Percentiles rank a stretch among this genome's conserved stretches.
phyloP scores from a whole-genome alignment of 1,140 invertebrate genomes.

The Drosophila truncata region DNA sequence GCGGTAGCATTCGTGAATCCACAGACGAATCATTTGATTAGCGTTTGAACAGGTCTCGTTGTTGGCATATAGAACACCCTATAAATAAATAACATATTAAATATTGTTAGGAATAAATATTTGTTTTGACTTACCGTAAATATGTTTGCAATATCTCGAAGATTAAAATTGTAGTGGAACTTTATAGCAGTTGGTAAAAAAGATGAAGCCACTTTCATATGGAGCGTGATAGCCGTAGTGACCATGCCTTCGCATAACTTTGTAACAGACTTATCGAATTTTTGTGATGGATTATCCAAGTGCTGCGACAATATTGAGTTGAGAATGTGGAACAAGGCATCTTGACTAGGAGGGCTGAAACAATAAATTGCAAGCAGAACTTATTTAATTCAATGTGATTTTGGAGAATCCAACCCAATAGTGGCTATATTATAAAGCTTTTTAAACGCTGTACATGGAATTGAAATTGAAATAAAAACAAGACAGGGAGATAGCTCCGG shows the following conservation, averaged over 20 bases:
- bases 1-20: slow-evolving; percentile 95
- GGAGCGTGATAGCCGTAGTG: slow-evolving; percentile 90
- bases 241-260: slow-evolving; percentile 89
- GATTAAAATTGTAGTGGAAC: slow-evolving; percentile 98
- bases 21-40: slow-evolving; percentile 91
- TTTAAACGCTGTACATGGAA: too few species aligned
- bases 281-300: slow-evolving; percentile 87
- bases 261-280: slow-evolving; percentile 85
- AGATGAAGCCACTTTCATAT: slow-evolving; percentile 90
- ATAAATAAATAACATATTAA: slow-evolving; percentile 20
- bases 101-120: neutral
- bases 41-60: slow-evolving; percentile 90
- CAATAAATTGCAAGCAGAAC: too few species aligned
- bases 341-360: slow-evolving; percentile 92
- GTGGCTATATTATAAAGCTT: too few species aligned
- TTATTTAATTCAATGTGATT: too few species aligned
- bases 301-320: slow-evolving; percentile 93
- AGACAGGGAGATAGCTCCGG: too few species aligned
- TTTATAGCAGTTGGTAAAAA: slow-evolving; percentile 97
- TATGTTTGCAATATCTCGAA: slow-evolving; percentile 96
- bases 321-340: slow-evolving; percentile 94
- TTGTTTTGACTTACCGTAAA: slow-evolving; percentile 88
- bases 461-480: too few species aligned
- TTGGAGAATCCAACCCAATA: too few species aligned
- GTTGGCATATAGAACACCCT: slow-evolving; percentile 96